Evolutionary conservation across 2,888 invertebrate genomes (phyloP), one percentile per base, ranked within the genome.

Genomic region (Andrena chrysosceles): DNA sequence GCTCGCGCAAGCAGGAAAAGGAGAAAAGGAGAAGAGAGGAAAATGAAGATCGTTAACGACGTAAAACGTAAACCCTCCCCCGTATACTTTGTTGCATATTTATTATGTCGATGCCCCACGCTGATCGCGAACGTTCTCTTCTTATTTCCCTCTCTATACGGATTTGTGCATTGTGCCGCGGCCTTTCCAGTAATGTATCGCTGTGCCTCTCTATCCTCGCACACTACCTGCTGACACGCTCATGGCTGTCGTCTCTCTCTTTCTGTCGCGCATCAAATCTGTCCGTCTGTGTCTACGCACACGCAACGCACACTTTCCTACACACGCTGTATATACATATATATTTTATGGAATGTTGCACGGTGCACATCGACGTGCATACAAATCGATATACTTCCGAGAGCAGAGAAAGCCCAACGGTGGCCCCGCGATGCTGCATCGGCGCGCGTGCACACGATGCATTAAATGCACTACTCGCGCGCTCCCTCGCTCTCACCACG

Each of bases 111-210:
- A 49, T 29, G 42, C 20, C 20, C 10, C 23, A n/a, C 23, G 77
- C 71, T 72, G 66, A 54, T 68, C 62, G 66, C 60, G 26, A 42
- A 8, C 56, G 6, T 64, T 35, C 56, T 60, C 48, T 71, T 49
- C 26, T 16, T 42, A 48, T 16, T 29, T 56, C 42, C 54, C 56
- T 62, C 23, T 42, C 54, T 56, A 31, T 20, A 62, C 69, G 20
- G 52, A 79, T 60, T 74, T 72, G 73, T 79, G 70, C 66, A 66
- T 77, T 68, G 62, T 74, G 35, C 74, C 73, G 64, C 66, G 52
- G 67, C 69, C 85, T 79, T 42, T 42, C 62, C 20, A 31, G 23
- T 31, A 69, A 68, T 69, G 73, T 73, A 54, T 23, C 49, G 77
- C 59, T 52, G 26, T 63, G 54, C 66, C 67, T 77, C 60, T 73